phyloP scores from a whole-genome alignment of 37 sponge, comb jelly and placozoan species.

The Cliona cf. orientalis region DNA sequence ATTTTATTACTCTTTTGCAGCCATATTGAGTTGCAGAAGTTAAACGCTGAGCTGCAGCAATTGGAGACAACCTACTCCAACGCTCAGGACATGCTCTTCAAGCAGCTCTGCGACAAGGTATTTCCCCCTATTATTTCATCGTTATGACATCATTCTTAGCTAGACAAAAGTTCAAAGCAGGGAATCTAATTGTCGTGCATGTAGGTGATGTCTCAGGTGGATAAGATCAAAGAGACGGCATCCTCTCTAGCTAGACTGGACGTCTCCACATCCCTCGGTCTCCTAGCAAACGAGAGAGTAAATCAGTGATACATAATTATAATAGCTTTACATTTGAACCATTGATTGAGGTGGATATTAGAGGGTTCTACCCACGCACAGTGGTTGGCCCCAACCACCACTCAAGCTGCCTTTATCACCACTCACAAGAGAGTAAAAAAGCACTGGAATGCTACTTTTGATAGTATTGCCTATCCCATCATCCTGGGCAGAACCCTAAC shows the following conservation, averaged over 20 bases:
- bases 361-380: too few species aligned
- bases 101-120: conserved; percentile 65
- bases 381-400: too few species aligned
- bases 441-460: too few species aligned
- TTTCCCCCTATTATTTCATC: neutral
- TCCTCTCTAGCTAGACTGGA: conserved; percentile 67
- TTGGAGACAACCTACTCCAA: conserved; percentile 31
- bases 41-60: conserved; percentile 51
- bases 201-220: conserved; percentile 62
- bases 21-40: conserved; percentile 58
- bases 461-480: too few species aligned
- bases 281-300: conserved; percentile 67
- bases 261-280: conserved; percentile 58
- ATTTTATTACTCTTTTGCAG: conserved; percentile 14
- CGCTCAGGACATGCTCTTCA: conserved; percentile 44
- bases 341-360: too few species aligned
- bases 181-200: neutral
- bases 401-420: too few species aligned
- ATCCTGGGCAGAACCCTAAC: too few species aligned
- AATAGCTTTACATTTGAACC: too few species aligned
- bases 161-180: neutral
- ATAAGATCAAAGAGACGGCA: conserved; percentile 48
- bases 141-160: neutral
- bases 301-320: too few species aligned
- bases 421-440: too few species aligned